phyloP scores from a whole-genome alignment of 1,140 invertebrate genomes.

The Pogonomyrmex barbatus region DNA sequence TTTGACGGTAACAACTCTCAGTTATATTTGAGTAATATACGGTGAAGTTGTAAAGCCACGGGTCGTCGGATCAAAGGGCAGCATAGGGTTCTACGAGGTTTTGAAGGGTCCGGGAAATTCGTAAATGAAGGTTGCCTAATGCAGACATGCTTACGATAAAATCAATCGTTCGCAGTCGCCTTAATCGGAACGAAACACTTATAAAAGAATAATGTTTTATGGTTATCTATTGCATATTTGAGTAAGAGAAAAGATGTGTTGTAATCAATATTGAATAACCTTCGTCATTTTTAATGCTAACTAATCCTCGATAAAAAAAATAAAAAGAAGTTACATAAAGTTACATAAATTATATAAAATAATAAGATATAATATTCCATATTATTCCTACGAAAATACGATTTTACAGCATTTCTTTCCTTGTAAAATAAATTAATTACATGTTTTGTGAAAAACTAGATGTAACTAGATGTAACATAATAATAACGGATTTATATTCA shows the following conservation, averaged over 20 bases:
- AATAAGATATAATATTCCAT: not conserved
- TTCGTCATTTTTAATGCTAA: not conserved
- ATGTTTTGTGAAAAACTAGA: not conserved
- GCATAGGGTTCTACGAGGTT: constrained; percentile 7
- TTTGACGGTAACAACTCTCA: constrained; percentile 65
- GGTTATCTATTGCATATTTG: not conserved
- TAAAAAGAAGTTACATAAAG: not conserved
- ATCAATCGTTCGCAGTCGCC: constrained; percentile 41
- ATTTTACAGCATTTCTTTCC: not conserved
- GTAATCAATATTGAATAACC: not conserved
- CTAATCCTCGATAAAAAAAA: not conserved
- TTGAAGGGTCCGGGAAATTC: constrained; percentile 49
- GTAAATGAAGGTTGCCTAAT: constrained; percentile 38
- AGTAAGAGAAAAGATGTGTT: not conserved
- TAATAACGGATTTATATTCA: not conserved
- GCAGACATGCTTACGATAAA: constrained; percentile 53
- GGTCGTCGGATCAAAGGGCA: constrained; percentile 52
- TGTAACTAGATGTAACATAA: not conserved
- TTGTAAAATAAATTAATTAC: not conserved
- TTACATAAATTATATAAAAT: not conserved
- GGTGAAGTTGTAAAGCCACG: constrained; percentile 60
- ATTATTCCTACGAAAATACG: not conserved
- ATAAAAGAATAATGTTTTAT: constrained; percentile 12
- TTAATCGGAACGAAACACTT: not conserved
- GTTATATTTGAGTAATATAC: constrained; percentile 56